Conservation (phyloP, 2,888 invertebrate species). For the Serripes groenlandicus region DNA sequence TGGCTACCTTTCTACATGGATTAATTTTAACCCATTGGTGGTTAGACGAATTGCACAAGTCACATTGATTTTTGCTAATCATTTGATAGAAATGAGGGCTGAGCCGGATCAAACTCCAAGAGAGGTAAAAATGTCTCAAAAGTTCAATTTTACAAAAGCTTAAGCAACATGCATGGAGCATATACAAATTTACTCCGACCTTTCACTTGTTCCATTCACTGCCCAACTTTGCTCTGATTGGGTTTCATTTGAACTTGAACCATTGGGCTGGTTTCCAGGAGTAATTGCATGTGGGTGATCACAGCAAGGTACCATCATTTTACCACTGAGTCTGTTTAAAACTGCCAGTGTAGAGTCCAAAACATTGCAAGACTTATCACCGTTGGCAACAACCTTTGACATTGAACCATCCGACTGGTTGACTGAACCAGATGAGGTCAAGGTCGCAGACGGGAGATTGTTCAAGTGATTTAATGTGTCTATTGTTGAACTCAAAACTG, state of each 20-base stretch:
- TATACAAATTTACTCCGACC: no score
- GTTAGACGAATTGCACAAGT: no score
- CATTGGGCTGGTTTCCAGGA: slow-evolving; percentile 1
- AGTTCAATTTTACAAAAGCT: no score
- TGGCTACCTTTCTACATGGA: no score
- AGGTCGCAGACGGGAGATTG: neutral
- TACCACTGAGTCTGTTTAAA: slow-evolving; percentile 3
- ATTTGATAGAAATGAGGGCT: no score
- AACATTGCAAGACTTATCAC: neutral
- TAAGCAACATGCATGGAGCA: no score
- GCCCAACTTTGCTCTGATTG: neutral
- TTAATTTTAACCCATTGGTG: no score
- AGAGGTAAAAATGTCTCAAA: no score
- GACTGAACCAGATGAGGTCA: neutral
- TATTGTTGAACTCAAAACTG: slow-evolving; percentile 73
- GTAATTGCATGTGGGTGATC: neutral
- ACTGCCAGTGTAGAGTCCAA: slow-evolving; percentile 5
- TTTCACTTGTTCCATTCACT: no score
- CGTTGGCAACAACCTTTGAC: neutral
- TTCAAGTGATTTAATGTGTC: slow-evolving; percentile 71
- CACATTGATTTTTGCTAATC: no score
- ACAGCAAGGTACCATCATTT: slow-evolving; percentile 14
- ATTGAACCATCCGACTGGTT: slow-evolving; percentile 14
- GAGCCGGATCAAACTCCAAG: no score
- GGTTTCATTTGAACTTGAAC: slow-evolving; percentile 2